Evolutionary conservation across 2,113 vertebrate genomes (phyloP).

Genomic region (Panthera uncia): DNA sequence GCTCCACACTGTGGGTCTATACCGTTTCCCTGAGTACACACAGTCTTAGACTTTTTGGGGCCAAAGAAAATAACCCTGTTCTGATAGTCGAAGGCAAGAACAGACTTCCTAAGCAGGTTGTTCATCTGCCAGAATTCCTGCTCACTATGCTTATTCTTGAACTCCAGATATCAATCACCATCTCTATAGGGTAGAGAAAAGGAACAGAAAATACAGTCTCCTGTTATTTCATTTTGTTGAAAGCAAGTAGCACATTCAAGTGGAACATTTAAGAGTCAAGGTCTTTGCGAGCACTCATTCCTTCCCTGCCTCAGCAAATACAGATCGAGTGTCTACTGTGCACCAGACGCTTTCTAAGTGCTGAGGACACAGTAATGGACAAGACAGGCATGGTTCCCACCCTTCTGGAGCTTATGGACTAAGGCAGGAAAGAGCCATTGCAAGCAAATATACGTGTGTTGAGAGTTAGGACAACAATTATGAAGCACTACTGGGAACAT

Average conservation of each 20-base stretch:
- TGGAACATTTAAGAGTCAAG: constrained; percentile 23
- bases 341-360: not conserved
- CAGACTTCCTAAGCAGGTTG: constrained; percentile 53
- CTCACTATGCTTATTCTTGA: not conserved
- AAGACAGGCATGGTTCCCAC: not conserved
- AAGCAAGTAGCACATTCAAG: constrained; percentile 38
- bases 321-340: not conserved
- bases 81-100: constrained; percentile 53
- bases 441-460: not conserved
- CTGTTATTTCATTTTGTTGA: not conserved
- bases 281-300: not conserved
- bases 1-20: constrained; percentile 43
- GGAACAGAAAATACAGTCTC: constrained; percentile 65
- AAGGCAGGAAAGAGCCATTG: not conserved
- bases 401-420: not conserved
- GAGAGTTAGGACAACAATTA: not conserved
- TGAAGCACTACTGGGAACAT: not conserved
- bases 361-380: not conserved
- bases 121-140: constrained; percentile 52
- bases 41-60: not conserved
- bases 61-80: constrained; percentile 58
- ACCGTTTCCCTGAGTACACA: constrained; percentile 40
- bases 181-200: constrained; percentile 57
- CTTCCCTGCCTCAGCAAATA: not conserved
- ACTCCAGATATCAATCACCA: constrained; percentile 39